Percentiles rank a stretch among this genome's conserved stretches.
Evolutionary conservation across 2,888 invertebrate genomes (phyloP).

Genomic region (Sycophila texana): DNA sequence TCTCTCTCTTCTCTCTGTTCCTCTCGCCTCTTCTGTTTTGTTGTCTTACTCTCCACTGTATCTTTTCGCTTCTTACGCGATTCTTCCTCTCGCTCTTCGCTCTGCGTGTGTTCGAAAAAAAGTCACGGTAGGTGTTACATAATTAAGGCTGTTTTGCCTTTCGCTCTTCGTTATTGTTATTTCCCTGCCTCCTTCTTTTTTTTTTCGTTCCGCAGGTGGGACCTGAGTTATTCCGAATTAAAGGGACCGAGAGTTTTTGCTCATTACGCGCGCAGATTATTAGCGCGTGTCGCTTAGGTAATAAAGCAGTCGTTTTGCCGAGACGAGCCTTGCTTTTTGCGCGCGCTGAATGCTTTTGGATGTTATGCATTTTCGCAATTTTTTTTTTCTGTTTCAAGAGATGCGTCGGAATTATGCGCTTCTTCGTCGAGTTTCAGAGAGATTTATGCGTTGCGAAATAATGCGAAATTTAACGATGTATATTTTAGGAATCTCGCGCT

Average conservation of each 20-base stretch:
- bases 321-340: not conserved
- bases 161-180: not conserved
- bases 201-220: too few relatives aligned
- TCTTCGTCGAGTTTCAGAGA: too few relatives aligned
- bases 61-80: slow-evolving; percentile 7
- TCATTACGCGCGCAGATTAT: slow-evolving; percentile 49
- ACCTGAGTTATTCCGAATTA: slow-evolving; percentile 38
- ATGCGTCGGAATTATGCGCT: too few relatives aligned
- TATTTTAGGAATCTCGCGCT: too few relatives aligned
- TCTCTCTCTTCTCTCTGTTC: slow-evolving; percentile 26
- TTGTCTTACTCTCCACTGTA: slow-evolving; percentile 3
- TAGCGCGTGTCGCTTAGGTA: slow-evolving; percentile 46
- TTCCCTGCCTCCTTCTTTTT: too few relatives aligned
- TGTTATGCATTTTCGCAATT: not conserved
- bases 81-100: not conserved
- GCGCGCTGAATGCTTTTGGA: not conserved
- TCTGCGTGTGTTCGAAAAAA: not conserved
- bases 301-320: slow-evolving; percentile 29
- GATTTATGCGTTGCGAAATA: not conserved
- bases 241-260: slow-evolving; percentile 49
- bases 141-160: slow-evolving; percentile 46
- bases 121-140: slow-evolving; percentile 45
- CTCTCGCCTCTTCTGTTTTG: slow-evolving; percentile 19
- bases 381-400: too few relatives aligned
- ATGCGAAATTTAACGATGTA: not conserved